Evolutionary conservation across 64 coral and sea anemone genomes (phyloP), one percentile per base, ranked within the genome.

Genomic region (Trachythela sp.): DNA sequence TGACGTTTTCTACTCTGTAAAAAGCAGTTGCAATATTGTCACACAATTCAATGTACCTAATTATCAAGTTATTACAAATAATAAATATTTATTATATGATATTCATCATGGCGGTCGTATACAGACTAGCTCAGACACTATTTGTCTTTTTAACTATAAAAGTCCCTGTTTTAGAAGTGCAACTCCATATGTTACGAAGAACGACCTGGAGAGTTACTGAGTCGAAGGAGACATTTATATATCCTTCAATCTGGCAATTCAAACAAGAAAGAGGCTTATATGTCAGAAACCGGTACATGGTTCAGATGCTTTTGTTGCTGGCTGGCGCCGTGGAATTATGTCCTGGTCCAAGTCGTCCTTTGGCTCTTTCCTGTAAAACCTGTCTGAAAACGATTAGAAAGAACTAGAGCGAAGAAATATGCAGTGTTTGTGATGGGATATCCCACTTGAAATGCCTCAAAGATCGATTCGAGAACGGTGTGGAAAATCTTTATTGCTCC

Each of bases 211-310:
- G 64, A 70, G 64, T 70, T 70, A 70, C 0, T 8, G 64, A 70
- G 30, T 70, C 30, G 24, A 70, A 70, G 24, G 64, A 0, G 64
- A 70, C 64, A 70, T 70, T 70, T 70, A 9, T 70, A 8, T 70
- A 70, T n/a, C 24, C 64, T 22, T 70, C 64, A 70, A 70, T 70
- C 30, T 70, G 64, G 64, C 64, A 70, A 70, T 70, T 70, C 64
- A 70, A 70, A 22, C 64, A 70, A 70, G 64, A 70, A 70, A 70
- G 64, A 70, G 64, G 64, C 30, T 32, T 70, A n/a, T 70, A 70
- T 70, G 64, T 70, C 64, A 70, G 64, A 70, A 70, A 70, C 24
- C 64, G 24, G 64, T 70, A 70, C 64, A 26, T 70, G 64, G 9
- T 70, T 70, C 64, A 70, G 9, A 70, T 70, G 64, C 64, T 70